A percentile compares a stretch with the other conserved stretches of the same genome.
These are phyloP conservation scores for Tetraodon nigroviridis DNA, from an alignment of 2,113 vertebrate species.

Conservation along the genomic window DNA sequence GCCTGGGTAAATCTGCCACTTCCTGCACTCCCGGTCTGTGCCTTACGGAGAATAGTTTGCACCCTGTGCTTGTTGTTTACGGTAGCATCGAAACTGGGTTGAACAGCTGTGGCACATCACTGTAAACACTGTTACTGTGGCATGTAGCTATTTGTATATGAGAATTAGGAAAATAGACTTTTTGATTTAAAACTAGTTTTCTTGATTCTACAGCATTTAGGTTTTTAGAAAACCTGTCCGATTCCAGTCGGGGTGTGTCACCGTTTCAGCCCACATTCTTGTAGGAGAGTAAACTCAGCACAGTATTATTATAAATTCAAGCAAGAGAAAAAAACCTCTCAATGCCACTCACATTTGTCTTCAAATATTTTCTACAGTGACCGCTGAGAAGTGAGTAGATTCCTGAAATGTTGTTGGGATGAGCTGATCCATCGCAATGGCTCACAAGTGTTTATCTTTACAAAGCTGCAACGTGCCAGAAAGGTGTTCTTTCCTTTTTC, in stretches of 20 bases:
- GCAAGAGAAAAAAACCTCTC: neutral
- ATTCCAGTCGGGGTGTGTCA: neutral
- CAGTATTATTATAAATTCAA: constrained; percentile 25
- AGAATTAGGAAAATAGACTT: neutral
- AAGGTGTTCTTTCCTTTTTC: no score
- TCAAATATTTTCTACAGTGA: neutral
- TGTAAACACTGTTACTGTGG: neutral
- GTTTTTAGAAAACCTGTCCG: no score
- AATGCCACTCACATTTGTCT: neutral
- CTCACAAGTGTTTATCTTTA: no score
- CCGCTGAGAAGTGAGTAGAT: neutral
- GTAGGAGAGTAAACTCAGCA: constrained; percentile 12
- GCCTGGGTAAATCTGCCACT: neutral
- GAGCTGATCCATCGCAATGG: no score
- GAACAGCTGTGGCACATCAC: neutral
- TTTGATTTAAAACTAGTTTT: neutral
- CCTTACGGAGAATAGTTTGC: constrained; percentile 8
- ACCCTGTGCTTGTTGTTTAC: constrained; percentile 9
- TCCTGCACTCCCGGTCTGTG: neutral
- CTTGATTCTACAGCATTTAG: neutral
- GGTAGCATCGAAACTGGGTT: neutral
- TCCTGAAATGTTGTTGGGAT: neutral
- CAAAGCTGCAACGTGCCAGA: no score
- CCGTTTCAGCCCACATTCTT: neutral
- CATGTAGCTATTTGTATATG: neutral